A percentile compares a stretch with the other conserved stretches of the same genome.
phyloP scores from a whole-genome alignment of 2,797 vertebrate species.

The Tachyglossus aculeatus region DNA sequence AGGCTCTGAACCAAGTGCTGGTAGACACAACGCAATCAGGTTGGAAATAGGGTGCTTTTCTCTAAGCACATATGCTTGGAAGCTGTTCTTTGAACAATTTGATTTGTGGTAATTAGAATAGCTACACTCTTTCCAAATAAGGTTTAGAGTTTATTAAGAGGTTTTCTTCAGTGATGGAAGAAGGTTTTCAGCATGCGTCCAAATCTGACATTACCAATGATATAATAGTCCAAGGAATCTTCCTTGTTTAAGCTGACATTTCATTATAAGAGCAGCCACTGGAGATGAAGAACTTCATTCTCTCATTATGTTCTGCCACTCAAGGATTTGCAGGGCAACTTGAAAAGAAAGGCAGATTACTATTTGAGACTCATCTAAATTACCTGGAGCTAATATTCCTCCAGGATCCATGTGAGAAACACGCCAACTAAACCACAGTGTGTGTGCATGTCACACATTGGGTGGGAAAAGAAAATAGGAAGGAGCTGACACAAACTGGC shows the following conservation, averaged over 20 bases:
- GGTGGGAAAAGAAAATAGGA: neutral
- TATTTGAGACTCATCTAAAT: neutral
- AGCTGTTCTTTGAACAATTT: conserved; percentile 33
- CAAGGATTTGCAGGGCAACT: conserved; percentile 12
- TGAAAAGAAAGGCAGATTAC: neutral
- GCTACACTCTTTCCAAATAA: conserved; percentile 54
- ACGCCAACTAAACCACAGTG: neutral
- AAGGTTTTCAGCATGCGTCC: conserved; percentile 53
- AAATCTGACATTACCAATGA: conserved; percentile 22
- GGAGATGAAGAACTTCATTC: neutral
- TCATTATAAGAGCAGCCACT: conserved; percentile 24
- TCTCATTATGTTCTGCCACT: conserved; percentile 15
- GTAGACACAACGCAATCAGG: no score
- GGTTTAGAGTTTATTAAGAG: conserved; percentile 66
- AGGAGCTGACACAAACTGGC: conserved; percentile 18
- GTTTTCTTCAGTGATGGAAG: conserved; percentile 59
- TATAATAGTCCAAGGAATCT: conserved; percentile 12
- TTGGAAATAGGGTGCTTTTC: neutral
- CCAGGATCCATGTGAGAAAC: neutral
- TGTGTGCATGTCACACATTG: conserved; percentile 23
- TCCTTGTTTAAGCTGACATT: conserved; percentile 17
- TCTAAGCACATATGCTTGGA: neutral
- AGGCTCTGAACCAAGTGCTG: no score
- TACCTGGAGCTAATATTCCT: neutral
- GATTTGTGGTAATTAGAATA: conserved; percentile 57